Percentiles rank a stretch among this genome's conserved stretches.
phyloP scores from a whole-genome alignment of 2,113 vertebrate species.

The Albula goreensis region DNA sequence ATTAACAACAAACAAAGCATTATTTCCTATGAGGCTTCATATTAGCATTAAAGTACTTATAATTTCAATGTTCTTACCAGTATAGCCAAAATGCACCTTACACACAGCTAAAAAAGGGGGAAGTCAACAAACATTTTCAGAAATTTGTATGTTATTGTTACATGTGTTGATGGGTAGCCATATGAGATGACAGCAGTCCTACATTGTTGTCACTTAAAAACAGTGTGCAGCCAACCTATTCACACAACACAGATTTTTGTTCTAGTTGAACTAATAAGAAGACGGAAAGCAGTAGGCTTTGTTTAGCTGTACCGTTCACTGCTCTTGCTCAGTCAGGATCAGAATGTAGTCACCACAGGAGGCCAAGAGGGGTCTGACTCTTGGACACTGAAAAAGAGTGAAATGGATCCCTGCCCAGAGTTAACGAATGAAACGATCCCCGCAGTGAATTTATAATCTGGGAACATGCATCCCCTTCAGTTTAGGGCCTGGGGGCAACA shows the following conservation, averaged over 20 bases:
- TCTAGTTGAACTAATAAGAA: neutral
- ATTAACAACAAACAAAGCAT: too few relatives aligned
- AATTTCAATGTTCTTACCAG: too few relatives aligned
- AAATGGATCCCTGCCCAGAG: neutral
- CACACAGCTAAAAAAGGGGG: too few relatives aligned
- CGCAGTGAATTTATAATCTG: conserved; percentile 11
- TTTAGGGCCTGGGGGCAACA: conserved; percentile 4
- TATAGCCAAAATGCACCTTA: too few relatives aligned
- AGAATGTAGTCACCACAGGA: neutral
- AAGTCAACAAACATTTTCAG: too few relatives aligned
- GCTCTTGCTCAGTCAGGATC: neutral
- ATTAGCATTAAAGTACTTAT: too few relatives aligned
- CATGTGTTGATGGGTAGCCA: too few relatives aligned
- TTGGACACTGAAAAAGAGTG: neutral
- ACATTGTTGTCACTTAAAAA: neutral
- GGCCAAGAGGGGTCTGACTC: neutral
- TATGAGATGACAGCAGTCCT: too few relatives aligned
- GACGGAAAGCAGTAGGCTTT: neutral
- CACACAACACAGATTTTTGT: neutral
- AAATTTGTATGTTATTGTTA: too few relatives aligned
- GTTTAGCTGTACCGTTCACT: neutral
- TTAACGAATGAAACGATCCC: neutral
- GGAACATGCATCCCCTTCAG: conserved; percentile 9
- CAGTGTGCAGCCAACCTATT: neutral
- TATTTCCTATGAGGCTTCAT: too few relatives aligned